phyloP scores from a whole-genome alignment of 2,888 invertebrate species.

The Emmelina monodactyla region DNA sequence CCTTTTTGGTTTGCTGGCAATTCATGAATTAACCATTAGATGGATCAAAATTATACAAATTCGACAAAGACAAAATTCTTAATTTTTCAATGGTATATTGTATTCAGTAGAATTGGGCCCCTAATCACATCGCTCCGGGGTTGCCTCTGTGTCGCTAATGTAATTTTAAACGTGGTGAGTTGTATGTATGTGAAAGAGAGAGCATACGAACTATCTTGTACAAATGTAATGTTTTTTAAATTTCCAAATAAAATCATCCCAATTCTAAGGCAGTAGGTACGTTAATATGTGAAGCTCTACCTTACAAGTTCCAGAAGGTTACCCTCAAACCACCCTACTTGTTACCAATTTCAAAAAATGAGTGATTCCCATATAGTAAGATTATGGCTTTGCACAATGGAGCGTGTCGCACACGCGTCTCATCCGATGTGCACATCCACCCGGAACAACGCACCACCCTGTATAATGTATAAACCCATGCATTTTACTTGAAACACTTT shows the following conservation, averaged over 20 bases:
- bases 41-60: too few relatives aligned
- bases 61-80: too few relatives aligned
- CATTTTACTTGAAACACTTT: constrained; percentile 2
- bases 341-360: constrained; percentile 17
- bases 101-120: constrained; percentile 30
- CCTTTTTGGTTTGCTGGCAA: too few relatives aligned
- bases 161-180: constrained; percentile 37
- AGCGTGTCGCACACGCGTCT: constrained; percentile 41
- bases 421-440: constrained; percentile 55
- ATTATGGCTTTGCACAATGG: constrained; percentile 51
- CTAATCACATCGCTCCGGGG: constrained; percentile 27
- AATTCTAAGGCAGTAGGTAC: too few relatives aligned
- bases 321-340: too few relatives aligned
- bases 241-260: too few relatives aligned
- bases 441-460: constrained; percentile 51
- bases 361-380: constrained; percentile 20
- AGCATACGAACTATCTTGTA: too few relatives aligned
- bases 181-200: constrained; percentile 28
- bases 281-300: too few relatives aligned
- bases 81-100: too few relatives aligned
- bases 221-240: constrained; percentile 1
- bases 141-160: constrained; percentile 43
- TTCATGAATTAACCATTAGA: too few relatives aligned
- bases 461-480: constrained; percentile 34
- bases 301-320: too few relatives aligned